Evolutionary conservation across 2,888 invertebrate species (phyloP).

Genomic region (Tanaodytes sp.): DNA sequence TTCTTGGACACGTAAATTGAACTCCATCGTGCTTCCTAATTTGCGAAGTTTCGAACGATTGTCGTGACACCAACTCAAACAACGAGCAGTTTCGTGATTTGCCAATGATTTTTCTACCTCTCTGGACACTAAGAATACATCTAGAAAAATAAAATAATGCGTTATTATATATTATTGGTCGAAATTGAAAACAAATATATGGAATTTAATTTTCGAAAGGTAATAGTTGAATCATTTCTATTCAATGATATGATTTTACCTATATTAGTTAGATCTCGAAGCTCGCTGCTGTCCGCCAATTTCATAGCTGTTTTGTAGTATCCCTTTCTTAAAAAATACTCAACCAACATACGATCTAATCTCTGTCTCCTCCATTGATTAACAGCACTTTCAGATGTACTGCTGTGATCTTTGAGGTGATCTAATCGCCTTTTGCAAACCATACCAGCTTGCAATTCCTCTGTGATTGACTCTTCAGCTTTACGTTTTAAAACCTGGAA

Average conservation of each 20-base stretch:
- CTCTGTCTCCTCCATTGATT: slow-evolving; percentile 89
- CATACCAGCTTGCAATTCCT: slow-evolving; percentile 91
- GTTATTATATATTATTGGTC: background rate
- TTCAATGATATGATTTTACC: no score
- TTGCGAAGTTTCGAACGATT: slow-evolving; percentile 96
- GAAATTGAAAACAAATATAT: no score
- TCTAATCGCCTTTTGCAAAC: slow-evolving; percentile 94
- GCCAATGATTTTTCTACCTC: slow-evolving; percentile 90
- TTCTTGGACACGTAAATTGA: slow-evolving; percentile 93
- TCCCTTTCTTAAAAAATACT: slow-evolving; percentile 94
- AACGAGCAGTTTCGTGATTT: slow-evolving; percentile 87
- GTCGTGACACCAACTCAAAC: slow-evolving; percentile 96
- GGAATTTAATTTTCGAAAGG: no score
- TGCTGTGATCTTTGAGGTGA: slow-evolving; percentile 87
- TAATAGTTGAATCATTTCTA: no score
- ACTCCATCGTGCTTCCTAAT: slow-evolving; percentile 95
- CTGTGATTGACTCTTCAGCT: slow-evolving; percentile 93
- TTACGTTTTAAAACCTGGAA: slow-evolving; percentile 90
- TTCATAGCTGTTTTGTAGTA: slow-evolving; percentile 95
- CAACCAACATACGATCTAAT: slow-evolving; percentile 95
- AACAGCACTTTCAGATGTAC: slow-evolving; percentile 75
- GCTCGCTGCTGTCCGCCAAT: slow-evolving; percentile 85
- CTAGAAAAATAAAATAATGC: no score
- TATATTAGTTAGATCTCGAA: slow-evolving; percentile 93
- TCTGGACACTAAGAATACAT: slow-evolving; percentile 86